A percentile compares a stretch with the other conserved stretches of the same genome.
Conservation (phyloP, 2,113 vertebrate genomes). For the Brachyhypopomus occidentalis region DNA sequence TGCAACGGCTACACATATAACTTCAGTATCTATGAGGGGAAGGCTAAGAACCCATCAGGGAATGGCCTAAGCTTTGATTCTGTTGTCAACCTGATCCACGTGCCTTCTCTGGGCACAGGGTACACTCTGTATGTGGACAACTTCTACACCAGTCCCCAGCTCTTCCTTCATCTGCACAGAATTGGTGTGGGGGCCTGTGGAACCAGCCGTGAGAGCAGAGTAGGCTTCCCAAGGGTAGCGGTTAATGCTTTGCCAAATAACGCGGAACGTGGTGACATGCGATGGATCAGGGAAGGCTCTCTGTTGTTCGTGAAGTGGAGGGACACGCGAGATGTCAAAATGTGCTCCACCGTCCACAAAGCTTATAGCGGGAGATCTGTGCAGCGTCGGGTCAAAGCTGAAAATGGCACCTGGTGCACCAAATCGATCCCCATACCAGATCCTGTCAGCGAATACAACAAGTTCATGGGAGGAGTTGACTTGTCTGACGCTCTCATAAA, state of each 20-base stretch:
- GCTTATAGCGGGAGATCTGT: not conserved
- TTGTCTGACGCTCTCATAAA: not conserved
- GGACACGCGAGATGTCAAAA: not conserved
- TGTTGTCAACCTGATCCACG: no score
- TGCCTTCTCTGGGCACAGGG: no score
- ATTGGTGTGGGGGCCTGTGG: not conserved
- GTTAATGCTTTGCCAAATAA: constrained; percentile 2
- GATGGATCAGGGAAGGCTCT: not conserved
- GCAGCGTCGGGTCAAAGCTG: not conserved
- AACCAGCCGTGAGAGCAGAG: not conserved
- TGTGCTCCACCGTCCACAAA: not conserved
- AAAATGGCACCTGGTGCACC: not conserved
- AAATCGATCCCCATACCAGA: no score
- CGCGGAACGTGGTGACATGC: not conserved
- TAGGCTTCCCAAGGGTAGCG: not conserved
- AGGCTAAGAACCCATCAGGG: not conserved
- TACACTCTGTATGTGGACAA: no score
- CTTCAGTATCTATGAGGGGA: constrained; percentile 2
- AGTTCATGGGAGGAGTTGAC: not conserved
- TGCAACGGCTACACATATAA: not conserved
- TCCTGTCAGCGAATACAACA: no score
- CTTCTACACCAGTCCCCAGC: not conserved
- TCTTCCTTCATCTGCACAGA: not conserved
- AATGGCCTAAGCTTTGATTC: no score
- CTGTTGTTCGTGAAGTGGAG: constrained; percentile 10